phyloP scores from a whole-genome alignment of 2,888 invertebrate genomes.

The Andrena chrysosceles region DNA sequence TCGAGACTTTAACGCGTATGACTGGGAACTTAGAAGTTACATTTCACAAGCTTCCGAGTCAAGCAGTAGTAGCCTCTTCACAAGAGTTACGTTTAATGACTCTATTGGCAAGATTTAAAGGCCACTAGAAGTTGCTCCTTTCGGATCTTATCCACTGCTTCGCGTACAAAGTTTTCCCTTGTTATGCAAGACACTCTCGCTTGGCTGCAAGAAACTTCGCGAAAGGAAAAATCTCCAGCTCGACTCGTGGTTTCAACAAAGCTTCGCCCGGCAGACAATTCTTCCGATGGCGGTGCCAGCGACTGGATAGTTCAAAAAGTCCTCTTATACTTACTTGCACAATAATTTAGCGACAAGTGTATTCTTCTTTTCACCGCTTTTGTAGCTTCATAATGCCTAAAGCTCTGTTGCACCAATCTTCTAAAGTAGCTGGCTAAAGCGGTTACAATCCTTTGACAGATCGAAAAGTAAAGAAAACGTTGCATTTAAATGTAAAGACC shows the following conservation, averaged over 20 bases:
- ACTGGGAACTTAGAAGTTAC: not conserved
- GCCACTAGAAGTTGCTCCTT: conserved; percentile 5
- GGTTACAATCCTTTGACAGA: no score
- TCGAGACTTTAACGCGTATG: not conserved
- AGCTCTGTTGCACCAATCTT: not conserved
- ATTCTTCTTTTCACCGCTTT: not conserved
- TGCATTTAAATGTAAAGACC: no score
- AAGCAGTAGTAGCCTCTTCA: no score
- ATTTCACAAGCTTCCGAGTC: not conserved
- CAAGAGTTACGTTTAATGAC: conserved; percentile 24
- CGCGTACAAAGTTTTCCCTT: conserved; percentile 39
- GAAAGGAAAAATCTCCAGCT: conserved; percentile 33
- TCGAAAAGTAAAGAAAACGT: no score
- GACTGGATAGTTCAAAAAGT: conserved; percentile 8
- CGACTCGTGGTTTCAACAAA: conserved; percentile 24
- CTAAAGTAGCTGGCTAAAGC: not conserved
- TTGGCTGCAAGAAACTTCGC: conserved; percentile 34
- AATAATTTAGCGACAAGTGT: not conserved
- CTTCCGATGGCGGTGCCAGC: not conserved
- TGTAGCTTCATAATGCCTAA: not conserved
- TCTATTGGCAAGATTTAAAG: conserved; percentile 15
- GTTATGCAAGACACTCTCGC: conserved; percentile 40
- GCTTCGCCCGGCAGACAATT: not conserved
- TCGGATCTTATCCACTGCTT: conserved; percentile 22
- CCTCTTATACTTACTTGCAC: not conserved